A percentile compares a stretch with the other conserved stretches of the same genome.
Evolutionary conservation across 2,113 vertebrate species (phyloP).

Genomic region (Rhizomys pruinosus): DNA sequence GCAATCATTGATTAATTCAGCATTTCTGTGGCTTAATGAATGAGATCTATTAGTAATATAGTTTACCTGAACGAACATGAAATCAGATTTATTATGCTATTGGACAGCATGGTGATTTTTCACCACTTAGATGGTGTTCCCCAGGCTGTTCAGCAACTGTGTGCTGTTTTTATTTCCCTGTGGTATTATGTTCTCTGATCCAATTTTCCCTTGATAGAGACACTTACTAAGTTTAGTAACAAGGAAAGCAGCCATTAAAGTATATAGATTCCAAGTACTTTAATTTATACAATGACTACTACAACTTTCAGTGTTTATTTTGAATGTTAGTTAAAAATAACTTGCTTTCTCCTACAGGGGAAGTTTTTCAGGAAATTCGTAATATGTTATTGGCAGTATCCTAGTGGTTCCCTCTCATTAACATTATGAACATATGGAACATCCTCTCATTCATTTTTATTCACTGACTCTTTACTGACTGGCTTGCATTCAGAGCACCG

Average conservation of each 20-base stretch:
- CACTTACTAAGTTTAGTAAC: background rate
- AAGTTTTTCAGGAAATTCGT: slow-evolving; percentile 4
- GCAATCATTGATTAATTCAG: too few relatives aligned
- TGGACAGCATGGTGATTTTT: background rate
- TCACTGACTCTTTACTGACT: background rate
- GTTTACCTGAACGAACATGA: too few relatives aligned
- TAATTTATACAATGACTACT: background rate
- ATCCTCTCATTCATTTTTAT: background rate
- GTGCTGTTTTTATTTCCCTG: background rate
- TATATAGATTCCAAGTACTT: background rate
- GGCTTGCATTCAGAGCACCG: background rate
- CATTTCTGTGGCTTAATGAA: too few relatives aligned
- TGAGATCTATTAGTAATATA: too few relatives aligned
- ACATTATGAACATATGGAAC: background rate
- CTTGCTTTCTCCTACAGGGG: background rate
- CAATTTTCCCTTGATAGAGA: background rate
- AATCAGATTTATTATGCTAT: too few relatives aligned
- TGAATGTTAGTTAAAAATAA: slow-evolving; percentile 9
- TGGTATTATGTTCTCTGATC: background rate
- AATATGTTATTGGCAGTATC: background rate
- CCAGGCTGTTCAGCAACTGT: background rate
- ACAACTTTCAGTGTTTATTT: background rate
- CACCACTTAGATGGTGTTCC: background rate
- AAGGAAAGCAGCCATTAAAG: background rate
- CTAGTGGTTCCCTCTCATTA: background rate